Evolutionary conservation across 2,797 vertebrate genomes (phyloP).

Genomic region (Coregonus ussuriensis): DNA sequence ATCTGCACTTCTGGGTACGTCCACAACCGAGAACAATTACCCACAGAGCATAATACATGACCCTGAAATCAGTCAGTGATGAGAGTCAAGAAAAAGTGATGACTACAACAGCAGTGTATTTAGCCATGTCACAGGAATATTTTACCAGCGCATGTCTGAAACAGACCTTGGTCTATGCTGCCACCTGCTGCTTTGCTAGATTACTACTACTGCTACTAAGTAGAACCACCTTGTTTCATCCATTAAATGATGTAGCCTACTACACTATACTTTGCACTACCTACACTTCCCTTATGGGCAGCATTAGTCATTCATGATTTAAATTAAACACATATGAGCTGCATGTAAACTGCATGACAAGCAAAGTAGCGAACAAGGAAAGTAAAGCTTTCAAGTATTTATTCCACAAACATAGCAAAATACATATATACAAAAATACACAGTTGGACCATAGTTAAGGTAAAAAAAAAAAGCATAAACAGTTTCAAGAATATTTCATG

Average conservation of each 20-base stretch:
- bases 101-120: conserved; percentile 27
- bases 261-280: too few species aligned
- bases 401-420: conserved; percentile 7
- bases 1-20: conserved; percentile 43
- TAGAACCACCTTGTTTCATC: too few species aligned
- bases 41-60: conserved; percentile 47
- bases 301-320: too few species aligned
- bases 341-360: not conserved
- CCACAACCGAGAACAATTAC: conserved; percentile 57
- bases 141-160: not conserved
- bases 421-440: conserved; percentile 55
- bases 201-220: not conserved
- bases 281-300: too few species aligned
- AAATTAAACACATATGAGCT: too few species aligned
- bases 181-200: conserved; percentile 58
- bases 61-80: conserved; percentile 57
- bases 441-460: conserved; percentile 12
- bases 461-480: conserved; percentile 23
- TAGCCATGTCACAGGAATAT: not conserved
- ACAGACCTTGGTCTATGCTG: conserved; percentile 50
- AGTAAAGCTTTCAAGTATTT: not conserved
- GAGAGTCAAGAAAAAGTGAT: conserved; percentile 54
- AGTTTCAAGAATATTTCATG: conserved; percentile 50
- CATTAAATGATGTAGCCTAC: too few species aligned
- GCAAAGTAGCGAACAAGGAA: not conserved